A percentile compares a stretch with the other conserved stretches of the same genome.
phyloP scores from a whole-genome alignment of 2,888 invertebrate species.

The Anticlea derivata region DNA sequence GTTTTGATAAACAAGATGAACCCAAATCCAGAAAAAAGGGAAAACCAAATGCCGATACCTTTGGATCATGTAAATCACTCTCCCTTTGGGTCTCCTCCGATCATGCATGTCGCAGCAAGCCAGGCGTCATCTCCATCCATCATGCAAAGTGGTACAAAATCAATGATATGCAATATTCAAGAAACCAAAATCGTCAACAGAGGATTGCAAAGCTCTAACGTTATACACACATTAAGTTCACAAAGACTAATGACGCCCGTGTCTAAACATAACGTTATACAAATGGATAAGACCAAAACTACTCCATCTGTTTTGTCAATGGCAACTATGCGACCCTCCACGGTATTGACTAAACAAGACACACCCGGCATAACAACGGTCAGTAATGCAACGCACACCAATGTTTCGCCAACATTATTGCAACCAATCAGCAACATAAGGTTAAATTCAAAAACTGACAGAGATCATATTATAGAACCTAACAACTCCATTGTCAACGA shows the following conservation, averaged over 20 bases:
- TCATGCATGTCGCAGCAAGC: constrained; percentile 67
- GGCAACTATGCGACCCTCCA: constrained; percentile 63
- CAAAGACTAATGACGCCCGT: constrained; percentile 64
- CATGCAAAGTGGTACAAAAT: constrained; percentile 64
- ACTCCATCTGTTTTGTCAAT: constrained; percentile 68
- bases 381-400: constrained; percentile 60
- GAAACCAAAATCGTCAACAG: constrained; percentile 57
- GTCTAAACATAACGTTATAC: constrained; percentile 61
- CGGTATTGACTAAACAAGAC: constrained; percentile 65
- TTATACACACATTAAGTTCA: constrained; percentile 69
- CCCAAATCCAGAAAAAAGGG: constrained; percentile 65
- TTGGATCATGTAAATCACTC: constrained; percentile 58
- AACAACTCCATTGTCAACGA: constrained; percentile 24
- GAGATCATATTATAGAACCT: constrained; percentile 36
- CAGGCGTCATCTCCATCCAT: constrained; percentile 58
- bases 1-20: constrained; percentile 64
- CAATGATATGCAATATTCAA: constrained; percentile 59
- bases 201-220: constrained; percentile 63
- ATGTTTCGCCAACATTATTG: constrained; percentile 67
- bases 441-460: constrained; percentile 56
- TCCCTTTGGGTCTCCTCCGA: constrained; percentile 57
- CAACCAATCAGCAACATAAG: constrained; percentile 60
- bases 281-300: constrained; percentile 64
- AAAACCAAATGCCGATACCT: constrained; percentile 56
- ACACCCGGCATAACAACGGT: constrained; percentile 53